These are phyloP conservation scores for Pelusios castaneus DNA, from an alignment of 2,113 vertebrate genomes.

Conservation along the genomic window DNA sequence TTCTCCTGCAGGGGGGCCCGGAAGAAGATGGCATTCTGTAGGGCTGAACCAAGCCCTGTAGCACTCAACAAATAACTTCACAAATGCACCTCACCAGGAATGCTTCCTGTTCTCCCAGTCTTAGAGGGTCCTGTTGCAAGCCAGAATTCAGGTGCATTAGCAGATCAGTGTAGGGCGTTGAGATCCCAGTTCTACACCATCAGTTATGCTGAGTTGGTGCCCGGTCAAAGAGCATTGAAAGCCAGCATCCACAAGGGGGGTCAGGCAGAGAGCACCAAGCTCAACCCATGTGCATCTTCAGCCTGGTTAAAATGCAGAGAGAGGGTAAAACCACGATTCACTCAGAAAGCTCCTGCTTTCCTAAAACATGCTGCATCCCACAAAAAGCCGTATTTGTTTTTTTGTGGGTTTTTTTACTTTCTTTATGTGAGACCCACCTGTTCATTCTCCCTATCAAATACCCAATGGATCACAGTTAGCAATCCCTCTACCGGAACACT, in stretches of 20 bases:
- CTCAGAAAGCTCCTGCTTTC: not conserved
- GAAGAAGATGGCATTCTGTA: not conserved
- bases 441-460: not conserved
- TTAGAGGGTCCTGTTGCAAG: too few relatives aligned
- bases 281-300: too few relatives aligned
- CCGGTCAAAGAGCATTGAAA: not conserved
- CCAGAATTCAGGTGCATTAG: too few relatives aligned
- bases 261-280: not conserved
- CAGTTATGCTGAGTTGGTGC: not conserved
- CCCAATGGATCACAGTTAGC: not conserved
- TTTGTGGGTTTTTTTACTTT: too few relatives aligned
- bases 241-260: not conserved
- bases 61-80: not conserved
- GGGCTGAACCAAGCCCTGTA: not conserved
- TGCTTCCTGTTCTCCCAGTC: not conserved
- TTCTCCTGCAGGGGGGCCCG: too few relatives aligned
- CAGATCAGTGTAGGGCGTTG: too few relatives aligned
- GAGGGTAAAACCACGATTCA: too few relatives aligned
- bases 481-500: not conserved
- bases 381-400: not conserved
- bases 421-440: not conserved
- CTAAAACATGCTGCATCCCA: too few relatives aligned
- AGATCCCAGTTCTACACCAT: too few relatives aligned
- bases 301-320: too few relatives aligned
- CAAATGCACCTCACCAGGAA: not conserved